Evolutionary conservation across 2,113 vertebrate genomes (phyloP).

Genomic region (Tachycineta bicolor): DNA sequence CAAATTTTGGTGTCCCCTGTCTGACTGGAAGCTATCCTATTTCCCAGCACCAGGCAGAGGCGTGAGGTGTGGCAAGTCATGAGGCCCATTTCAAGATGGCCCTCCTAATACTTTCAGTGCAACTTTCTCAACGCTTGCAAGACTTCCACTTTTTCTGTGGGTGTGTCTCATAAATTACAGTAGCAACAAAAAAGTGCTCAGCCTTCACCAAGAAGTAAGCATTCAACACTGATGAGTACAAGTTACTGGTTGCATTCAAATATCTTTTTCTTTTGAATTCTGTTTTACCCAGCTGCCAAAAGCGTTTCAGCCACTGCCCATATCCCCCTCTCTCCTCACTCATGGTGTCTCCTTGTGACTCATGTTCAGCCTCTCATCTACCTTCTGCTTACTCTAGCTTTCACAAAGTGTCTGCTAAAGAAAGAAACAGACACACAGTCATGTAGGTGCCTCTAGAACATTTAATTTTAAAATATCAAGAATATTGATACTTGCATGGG

Average conservation of each 20-base stretch:
- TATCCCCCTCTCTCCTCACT: not conserved
- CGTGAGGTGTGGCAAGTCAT: not conserved
- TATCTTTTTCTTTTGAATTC: not conserved
- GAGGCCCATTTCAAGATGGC: not conserved
- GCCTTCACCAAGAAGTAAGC: not conserved
- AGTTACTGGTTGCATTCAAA: not conserved
- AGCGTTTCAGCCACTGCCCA: not conserved
- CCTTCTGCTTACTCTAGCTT: not conserved
- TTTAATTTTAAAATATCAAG: constrained; percentile 20
- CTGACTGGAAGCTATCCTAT: not conserved
- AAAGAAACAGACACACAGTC: constrained; percentile 35
- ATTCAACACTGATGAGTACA: not conserved
- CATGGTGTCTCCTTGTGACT: not conserved
- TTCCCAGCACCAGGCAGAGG: not conserved
- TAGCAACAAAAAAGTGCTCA: not conserved
- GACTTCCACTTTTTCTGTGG: not conserved
- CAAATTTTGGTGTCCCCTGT: not conserved
- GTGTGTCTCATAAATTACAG: not conserved
- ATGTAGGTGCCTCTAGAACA: constrained; percentile 14
- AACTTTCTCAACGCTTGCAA: not conserved
- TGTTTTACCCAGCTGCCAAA: not conserved
- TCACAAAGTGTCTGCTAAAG: constrained; percentile 12
- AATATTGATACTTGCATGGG: not conserved
- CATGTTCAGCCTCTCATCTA: not conserved
- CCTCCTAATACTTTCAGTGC: not conserved